Conservation (phyloP, 2,888 invertebrate genomes). For the Aphrophora alni region DNA sequence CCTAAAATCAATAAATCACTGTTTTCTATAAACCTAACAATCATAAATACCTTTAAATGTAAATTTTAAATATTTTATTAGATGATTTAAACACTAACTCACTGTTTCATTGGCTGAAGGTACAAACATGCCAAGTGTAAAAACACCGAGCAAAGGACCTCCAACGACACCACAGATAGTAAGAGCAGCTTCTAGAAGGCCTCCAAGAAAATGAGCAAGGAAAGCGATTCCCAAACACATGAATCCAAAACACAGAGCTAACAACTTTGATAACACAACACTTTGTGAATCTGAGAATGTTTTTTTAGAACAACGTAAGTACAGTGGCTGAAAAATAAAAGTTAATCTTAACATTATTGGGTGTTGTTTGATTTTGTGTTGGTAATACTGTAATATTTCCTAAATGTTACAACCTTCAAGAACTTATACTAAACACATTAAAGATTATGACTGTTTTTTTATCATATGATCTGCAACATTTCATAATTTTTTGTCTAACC, state of each 20-base stretch:
- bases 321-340: slow-evolving; percentile 31
- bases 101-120: slow-evolving; percentile 73
- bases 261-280: slow-evolving; percentile 25
- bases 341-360: no score
- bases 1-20: no score
- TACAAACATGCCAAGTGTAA: slow-evolving; percentile 73
- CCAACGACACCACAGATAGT: slow-evolving; percentile 57
- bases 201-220: slow-evolving; percentile 69
- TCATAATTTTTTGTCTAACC: no score
- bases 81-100: slow-evolving; percentile 43
- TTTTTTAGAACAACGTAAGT: slow-evolving; percentile 12
- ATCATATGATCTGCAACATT: no score
- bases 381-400: no score
- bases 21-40: no score
- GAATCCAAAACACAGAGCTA: slow-evolving; percentile 33
- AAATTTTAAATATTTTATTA: background rate
- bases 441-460: no score
- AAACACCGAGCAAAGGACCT: slow-evolving; percentile 74
- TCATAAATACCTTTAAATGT: background rate
- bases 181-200: slow-evolving; percentile 62
- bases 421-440: no score
- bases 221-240: slow-evolving; percentile 71
- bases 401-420: no score
- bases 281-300: background rate
- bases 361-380: no score